These are phyloP conservation scores for Gymnorhina tibicen DNA, from an alignment of 2,113 vertebrate genomes.

Conservation along the genomic window DNA sequence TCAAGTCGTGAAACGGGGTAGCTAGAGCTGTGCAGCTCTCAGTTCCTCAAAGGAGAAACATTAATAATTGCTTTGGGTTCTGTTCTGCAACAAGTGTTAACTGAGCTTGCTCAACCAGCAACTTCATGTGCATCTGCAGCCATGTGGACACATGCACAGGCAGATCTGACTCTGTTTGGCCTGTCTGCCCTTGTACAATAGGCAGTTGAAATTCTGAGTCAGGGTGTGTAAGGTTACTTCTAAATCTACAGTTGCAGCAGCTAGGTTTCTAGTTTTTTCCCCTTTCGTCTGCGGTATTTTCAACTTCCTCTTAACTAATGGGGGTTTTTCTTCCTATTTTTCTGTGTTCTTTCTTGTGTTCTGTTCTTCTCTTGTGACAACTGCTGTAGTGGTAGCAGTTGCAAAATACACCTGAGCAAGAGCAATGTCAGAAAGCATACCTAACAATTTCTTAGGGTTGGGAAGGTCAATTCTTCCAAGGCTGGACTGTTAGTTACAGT, in stretches of 20 bases:
- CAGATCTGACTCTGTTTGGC: background rate
- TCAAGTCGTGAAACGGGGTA: background rate
- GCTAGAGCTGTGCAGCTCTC: background rate
- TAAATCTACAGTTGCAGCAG: background rate
- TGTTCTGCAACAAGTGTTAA: background rate
- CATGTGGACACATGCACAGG: accelerated
- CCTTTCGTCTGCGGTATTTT: background rate
- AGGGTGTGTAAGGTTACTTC: background rate
- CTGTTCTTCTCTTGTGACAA: background rate
- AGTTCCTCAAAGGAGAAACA: background rate
- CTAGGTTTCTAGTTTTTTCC: background rate
- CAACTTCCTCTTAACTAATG: background rate
- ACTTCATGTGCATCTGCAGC: background rate
- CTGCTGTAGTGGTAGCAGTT: background rate
- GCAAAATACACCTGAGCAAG: background rate
- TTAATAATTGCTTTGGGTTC: background rate
- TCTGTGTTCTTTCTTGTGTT: background rate
- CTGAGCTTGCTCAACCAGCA: background rate
- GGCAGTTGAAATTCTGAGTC: background rate
- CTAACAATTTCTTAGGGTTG: background rate
- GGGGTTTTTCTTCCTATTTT: background rate
- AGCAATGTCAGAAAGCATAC: background rate
- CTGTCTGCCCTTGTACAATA: background rate
- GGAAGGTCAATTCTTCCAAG: background rate
- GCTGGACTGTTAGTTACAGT: background rate